Evolutionary conservation across 2,888 invertebrate species (phyloP).

Genomic region (Himalopsyche anomala): DNA sequence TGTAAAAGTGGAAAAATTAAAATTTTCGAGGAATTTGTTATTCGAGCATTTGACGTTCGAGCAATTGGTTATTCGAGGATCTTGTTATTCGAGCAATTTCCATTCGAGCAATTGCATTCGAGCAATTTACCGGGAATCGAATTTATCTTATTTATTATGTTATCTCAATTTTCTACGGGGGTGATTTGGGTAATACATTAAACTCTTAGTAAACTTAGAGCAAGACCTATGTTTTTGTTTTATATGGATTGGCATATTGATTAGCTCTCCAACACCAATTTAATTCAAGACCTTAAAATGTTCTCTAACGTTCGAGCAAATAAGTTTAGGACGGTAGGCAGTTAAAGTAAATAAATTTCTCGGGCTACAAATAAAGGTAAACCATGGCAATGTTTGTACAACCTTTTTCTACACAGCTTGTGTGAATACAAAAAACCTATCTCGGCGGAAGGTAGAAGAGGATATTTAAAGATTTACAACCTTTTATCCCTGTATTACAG

Average conservation of each 20-base stretch:
- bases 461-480: slow-evolving; percentile 37
- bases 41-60: no score
- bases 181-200: no score
- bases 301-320: background rate
- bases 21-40: no score
- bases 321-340: background rate
- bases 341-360: slow-evolving; percentile 35
- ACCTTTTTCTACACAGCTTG: slow-evolving; percentile 1
- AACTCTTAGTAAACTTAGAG: no score
- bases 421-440: slow-evolving; percentile 28
- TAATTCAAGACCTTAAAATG: slow-evolving; percentile 32
- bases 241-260: background rate
- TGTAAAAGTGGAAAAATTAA: no score
- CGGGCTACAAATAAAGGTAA: slow-evolving; percentile 38
- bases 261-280: background rate
- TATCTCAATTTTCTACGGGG: no score
- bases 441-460: background rate
- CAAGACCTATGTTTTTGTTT: background rate
- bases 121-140: no score
- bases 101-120: no score
- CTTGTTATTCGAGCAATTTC: no score
- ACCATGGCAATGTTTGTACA: slow-evolving; percentile 19
- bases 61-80: no score
- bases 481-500: background rate
- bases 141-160: no score